Evolutionary conservation across 2,113 vertebrate genomes (phyloP).

Genomic region (Fulica atra): DNA sequence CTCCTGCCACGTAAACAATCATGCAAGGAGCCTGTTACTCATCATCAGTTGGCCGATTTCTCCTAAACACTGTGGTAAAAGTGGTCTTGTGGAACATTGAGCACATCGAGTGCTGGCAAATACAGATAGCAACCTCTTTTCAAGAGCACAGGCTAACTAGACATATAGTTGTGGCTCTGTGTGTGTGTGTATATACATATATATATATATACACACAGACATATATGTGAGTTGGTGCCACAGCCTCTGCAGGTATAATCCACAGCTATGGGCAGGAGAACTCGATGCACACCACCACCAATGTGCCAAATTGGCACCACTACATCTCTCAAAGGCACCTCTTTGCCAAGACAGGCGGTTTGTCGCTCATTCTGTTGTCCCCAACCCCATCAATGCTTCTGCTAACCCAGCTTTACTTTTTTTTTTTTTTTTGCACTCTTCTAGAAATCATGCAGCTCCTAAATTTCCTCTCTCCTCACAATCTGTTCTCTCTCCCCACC

Average conservation of each 20-base stretch:
- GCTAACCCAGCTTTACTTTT: background rate
- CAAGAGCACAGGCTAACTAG: background rate
- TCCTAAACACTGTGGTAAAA: background rate
- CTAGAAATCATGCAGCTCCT: background rate
- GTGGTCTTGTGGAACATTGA: background rate
- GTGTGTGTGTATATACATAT: background rate
- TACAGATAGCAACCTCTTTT: background rate
- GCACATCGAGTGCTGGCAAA: background rate
- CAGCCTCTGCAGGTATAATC: background rate
- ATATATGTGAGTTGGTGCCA: background rate
- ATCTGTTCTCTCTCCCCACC: background rate
- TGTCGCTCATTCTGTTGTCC: background rate
- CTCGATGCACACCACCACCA: background rate
- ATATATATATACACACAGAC: rapidly evolving
- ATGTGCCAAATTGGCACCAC: background rate
- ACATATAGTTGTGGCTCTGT: background rate
- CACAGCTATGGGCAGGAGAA: background rate
- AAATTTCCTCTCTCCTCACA: background rate
- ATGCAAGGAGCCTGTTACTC: background rate
- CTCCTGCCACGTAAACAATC: background rate
- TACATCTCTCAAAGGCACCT: background rate
- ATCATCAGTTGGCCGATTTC: background rate
- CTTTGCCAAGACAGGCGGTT: background rate
- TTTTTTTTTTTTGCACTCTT: background rate
- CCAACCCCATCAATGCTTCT: background rate